phyloP scores from a whole-genome alignment of 2,888 invertebrate genomes.

The Chirona hameri region DNA sequence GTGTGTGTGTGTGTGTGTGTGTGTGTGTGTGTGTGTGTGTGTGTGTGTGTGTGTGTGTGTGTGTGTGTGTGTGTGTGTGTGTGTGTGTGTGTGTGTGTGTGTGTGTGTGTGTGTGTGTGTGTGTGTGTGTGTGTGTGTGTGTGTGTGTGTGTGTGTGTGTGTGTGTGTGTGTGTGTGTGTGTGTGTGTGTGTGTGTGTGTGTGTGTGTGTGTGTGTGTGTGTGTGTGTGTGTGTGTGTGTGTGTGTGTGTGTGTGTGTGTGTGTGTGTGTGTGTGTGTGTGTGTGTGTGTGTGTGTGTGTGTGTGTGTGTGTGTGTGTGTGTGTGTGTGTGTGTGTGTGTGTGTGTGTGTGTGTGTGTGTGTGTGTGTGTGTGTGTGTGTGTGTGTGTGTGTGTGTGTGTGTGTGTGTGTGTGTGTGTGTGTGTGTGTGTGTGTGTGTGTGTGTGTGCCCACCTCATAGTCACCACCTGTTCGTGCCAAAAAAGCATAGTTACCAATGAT shows the following conservation, averaged over 20 bases:
- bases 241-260: slow-evolving; percentile 22
- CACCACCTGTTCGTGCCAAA: too few species aligned
- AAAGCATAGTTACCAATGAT: too few species aligned
- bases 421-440: slow-evolving; percentile 27
- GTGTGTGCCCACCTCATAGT: slow-evolving; percentile 22
- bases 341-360: slow-evolving; percentile 29
- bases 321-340: slow-evolving; percentile 25
- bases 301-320: slow-evolving; percentile 29
- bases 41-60: too few species aligned
- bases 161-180: slow-evolving; percentile 4
- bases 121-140: too few species aligned
- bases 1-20: too few species aligned
- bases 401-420: slow-evolving; percentile 30
- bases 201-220: slow-evolving; percentile 24
- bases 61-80: too few species aligned
- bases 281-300: slow-evolving; percentile 26
- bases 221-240: slow-evolving; percentile 29
- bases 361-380: slow-evolving; percentile 28
- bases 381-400: slow-evolving; percentile 30
- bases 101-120: too few species aligned
- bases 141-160: too few species aligned
- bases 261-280: slow-evolving; percentile 28
- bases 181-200: neutral
- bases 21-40: too few species aligned
- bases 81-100: too few species aligned